Base-by-base conservation (phyloP, 2,888 invertebrate species). In the Scaptomyza polygonia region DNA sequence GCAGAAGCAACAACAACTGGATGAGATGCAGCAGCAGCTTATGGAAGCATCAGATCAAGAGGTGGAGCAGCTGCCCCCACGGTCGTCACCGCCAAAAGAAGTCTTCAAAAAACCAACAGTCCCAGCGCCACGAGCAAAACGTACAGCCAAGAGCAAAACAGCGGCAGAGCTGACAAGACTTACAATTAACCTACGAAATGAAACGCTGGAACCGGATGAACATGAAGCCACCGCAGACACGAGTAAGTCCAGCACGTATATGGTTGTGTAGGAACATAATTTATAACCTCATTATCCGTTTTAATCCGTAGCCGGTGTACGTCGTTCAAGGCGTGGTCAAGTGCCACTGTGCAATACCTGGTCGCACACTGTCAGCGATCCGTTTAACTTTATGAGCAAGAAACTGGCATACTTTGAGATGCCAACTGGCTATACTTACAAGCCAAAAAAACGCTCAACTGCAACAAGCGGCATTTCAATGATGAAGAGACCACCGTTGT, bases 281-380 rank as follows among this genome's bases (percentile, higher is more conserved):
- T 39, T 12, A 7, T 14, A 39, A 27, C 42, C 11, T 29, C 7
- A 5, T n/a, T 6, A 12, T 18, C 14, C 16, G 52, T 12, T 42
- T 18, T n/a, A 21, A 53, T 9, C 3, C 8, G 3, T 32, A 73
- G 79, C 14, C n/a, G 68, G 53, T 7, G 54, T 85, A 44, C 89
- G 89, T 39, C 86, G 89, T 49, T 89, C 89, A 16, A 84, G 65
- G 49, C 88, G 89, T 14, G 88, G 82, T 3, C 86, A 82, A 2
- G 70, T 88, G 11, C 88, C 80, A 4, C 34, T 80, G 1, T 65
- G 66, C 39, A 65, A 74, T 29, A 65, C 42, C 3, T 73, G 70
- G 72, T 56, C 62, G 1, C 76, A 85, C 45, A 66, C 80, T 0
- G 32, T 64, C 12, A 40, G 7, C 21, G 68, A 86, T 43, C 77